A percentile compares a stretch with the other conserved stretches of the same genome.
These are phyloP conservation scores for Chrysolina americana DNA, from an alignment of 2,888 invertebrate species.

Conservation along the genomic window DNA sequence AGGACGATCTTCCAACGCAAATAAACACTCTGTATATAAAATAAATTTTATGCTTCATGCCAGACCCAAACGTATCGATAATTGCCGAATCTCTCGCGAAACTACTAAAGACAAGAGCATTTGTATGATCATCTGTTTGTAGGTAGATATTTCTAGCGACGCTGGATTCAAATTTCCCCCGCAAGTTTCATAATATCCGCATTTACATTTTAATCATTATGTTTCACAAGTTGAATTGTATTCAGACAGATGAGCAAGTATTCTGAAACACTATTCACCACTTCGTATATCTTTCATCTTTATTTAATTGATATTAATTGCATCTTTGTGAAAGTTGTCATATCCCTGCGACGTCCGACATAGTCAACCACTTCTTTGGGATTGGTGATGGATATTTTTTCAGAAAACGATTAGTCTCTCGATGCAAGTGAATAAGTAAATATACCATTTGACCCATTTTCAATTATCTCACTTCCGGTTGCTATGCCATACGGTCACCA, in stretches of 20 bases:
- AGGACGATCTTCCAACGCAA: not conserved
- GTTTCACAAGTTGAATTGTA: not conserved
- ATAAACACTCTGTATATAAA: not conserved
- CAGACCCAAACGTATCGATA: not conserved
- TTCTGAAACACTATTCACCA: not conserved
- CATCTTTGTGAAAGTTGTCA: too few relatives aligned
- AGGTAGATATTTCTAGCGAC: not conserved
- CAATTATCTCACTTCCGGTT: not conserved
- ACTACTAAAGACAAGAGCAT: not conserved
- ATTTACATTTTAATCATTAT: not conserved
- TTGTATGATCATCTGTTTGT: not conserved
- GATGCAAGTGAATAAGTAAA: not conserved
- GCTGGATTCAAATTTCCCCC: not conserved
- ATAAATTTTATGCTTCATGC: not conserved
- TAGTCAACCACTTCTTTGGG: too few relatives aligned
- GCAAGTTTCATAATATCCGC: conserved; percentile 3
- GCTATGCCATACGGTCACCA: not conserved
- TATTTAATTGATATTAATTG: not conserved
- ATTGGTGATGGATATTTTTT: too few relatives aligned
- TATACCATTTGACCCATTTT: not conserved
- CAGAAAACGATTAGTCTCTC: not conserved
- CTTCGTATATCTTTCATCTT: not conserved
- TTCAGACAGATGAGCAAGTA: not conserved
- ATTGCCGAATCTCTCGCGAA: not conserved
- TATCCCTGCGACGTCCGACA: too few relatives aligned